phyloP scores from a whole-genome alignment of 2,888 invertebrate genomes.

The Podotricha telesiphe region DNA sequence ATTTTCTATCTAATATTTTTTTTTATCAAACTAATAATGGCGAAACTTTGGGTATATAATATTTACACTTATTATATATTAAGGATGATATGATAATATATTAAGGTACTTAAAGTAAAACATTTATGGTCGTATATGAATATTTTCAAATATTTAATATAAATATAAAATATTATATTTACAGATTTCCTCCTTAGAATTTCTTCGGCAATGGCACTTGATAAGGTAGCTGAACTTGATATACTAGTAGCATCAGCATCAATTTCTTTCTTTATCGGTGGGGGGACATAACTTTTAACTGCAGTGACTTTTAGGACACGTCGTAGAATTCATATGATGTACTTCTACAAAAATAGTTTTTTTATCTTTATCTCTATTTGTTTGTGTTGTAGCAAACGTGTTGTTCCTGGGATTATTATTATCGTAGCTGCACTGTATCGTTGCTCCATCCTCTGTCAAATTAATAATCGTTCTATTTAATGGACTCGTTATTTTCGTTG shows the following conservation, averaged over 20 bases:
- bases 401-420: constrained; percentile 73
- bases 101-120: too few relatives aligned
- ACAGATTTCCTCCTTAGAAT: constrained; percentile 74
- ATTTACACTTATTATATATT: too few relatives aligned
- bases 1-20: too few relatives aligned
- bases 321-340: constrained; percentile 77
- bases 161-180: constrained; percentile 45
- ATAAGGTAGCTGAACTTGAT: constrained; percentile 71
- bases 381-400: constrained; percentile 64
- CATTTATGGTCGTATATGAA: background rate
- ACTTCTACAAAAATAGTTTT: constrained; percentile 91
- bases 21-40: too few relatives aligned
- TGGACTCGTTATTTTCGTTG: constrained; percentile 55
- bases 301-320: constrained; percentile 65
- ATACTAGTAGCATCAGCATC: constrained; percentile 66
- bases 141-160: background rate
- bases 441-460: constrained; percentile 88
- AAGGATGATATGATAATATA: too few relatives aligned
- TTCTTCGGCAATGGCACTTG: constrained; percentile 80
- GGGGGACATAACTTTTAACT: constrained; percentile 59
- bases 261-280: constrained; percentile 59
- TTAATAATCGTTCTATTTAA: constrained; percentile 89
- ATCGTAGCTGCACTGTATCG: constrained; percentile 86
- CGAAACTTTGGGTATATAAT: too few relatives aligned
- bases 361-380: constrained; percentile 67